These are phyloP conservation scores for Ochropacha duplaris DNA, from an alignment of 2,888 invertebrate genomes.

Conservation along the genomic window DNA sequence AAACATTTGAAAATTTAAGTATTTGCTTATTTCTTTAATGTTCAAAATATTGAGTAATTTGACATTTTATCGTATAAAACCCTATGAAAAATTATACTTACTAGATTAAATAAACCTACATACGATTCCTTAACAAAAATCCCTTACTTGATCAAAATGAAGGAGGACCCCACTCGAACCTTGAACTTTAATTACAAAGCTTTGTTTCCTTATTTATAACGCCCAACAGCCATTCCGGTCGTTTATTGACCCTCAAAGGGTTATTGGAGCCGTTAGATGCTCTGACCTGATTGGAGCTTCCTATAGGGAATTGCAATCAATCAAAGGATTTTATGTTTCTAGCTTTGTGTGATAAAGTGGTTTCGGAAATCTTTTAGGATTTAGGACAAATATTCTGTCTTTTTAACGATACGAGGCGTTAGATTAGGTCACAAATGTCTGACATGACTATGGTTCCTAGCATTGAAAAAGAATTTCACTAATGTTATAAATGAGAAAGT, in stretches of 20 bases:
- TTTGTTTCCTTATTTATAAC: slow-evolving; percentile 5
- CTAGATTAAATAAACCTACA: no score
- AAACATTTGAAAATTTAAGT: no score
- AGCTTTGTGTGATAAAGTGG: slow-evolving; percentile 1
- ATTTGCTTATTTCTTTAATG: no score
- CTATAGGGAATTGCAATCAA: slow-evolving; percentile 22
- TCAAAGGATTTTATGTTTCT: slow-evolving; percentile 22
- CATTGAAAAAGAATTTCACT: no score
- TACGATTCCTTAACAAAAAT: neutral
- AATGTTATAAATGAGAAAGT: no score
- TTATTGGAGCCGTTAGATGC: slow-evolving; percentile 20
- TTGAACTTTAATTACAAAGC: slow-evolving; percentile 5
- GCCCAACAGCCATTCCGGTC: slow-evolving; percentile 16
- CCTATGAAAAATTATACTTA: neutral
- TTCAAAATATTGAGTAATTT: no score
- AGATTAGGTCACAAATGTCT: no score
- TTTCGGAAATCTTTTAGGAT: neutral
- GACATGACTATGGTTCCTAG: no score
- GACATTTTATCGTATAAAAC: neutral
- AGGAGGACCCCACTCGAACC: neutral
- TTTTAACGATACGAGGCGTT: no score
- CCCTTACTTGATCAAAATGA: neutral
- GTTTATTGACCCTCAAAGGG: slow-evolving; percentile 31
- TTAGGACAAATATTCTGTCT: neutral
- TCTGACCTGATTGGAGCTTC: slow-evolving; percentile 12